phyloP scores from a whole-genome alignment of 2,888 invertebrate genomes.

The Mythimna ferrago region DNA sequence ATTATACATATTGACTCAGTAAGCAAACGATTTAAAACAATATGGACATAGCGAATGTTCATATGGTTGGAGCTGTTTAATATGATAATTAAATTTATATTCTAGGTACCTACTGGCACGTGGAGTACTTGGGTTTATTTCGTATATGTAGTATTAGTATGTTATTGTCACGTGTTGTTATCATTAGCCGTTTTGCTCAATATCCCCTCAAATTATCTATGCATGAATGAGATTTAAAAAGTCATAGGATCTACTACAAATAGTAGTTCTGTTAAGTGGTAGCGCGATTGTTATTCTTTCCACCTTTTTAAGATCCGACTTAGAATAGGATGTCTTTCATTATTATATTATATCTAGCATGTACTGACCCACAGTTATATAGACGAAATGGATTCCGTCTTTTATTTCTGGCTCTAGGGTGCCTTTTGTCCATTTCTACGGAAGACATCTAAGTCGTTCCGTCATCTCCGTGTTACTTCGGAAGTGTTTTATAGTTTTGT shows the following conservation, averaged over 20 bases:
- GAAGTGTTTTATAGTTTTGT: background rate
- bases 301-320: too few species aligned
- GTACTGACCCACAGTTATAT: too few species aligned
- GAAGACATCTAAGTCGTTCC: too few species aligned
- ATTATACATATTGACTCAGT: constrained; percentile 38
- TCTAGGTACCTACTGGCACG: constrained; percentile 1
- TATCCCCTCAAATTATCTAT: background rate
- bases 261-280: background rate
- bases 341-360: too few species aligned
- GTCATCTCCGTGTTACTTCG: background rate
- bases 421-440: too few species aligned
- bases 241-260: background rate
- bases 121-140: constrained; percentile 23
- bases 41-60: constrained; percentile 26
- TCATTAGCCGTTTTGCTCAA: background rate
- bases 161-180: constrained; percentile 18
- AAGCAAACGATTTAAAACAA: constrained; percentile 35
- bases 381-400: too few species aligned
- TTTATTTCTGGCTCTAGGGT: too few species aligned
- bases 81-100: constrained; percentile 35
- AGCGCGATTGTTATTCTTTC: background rate
- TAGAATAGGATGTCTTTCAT: too few species aligned
- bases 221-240: background rate
- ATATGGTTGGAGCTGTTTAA: constrained; percentile 22
- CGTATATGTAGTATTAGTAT: background rate